phyloP scores from a whole-genome alignment of 2,797 vertebrate genomes.

The Sebastiscus albofasciatus region DNA sequence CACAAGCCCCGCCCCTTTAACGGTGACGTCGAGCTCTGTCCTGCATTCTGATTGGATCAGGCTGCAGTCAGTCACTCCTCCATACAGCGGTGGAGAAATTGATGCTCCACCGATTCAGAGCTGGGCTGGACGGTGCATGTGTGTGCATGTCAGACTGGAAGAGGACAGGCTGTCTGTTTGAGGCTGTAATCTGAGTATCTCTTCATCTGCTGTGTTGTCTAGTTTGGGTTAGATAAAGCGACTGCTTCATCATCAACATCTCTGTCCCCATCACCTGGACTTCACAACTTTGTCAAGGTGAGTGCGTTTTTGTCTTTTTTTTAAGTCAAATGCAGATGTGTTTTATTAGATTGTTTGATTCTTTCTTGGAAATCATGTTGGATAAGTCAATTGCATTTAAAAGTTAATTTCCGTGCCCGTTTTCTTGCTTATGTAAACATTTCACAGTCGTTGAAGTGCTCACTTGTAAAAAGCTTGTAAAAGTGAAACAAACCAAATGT shows the following conservation, averaged over 20 bases:
- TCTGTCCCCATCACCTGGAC: slow-evolving; percentile 20
- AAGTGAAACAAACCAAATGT: background rate
- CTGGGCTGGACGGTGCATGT: slow-evolving; percentile 26
- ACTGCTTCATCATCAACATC: background rate
- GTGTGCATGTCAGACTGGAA: slow-evolving; percentile 25
- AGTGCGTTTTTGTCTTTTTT: slow-evolving; percentile 35
- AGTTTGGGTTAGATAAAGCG: background rate
- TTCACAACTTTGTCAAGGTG: slow-evolving; percentile 61
- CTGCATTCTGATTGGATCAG: slow-evolving; percentile 51
- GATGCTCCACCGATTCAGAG: slow-evolving; percentile 32
- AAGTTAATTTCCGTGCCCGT: background rate
- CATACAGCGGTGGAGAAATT: slow-evolving; percentile 34
- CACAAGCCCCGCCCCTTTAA: slow-evolving; percentile 26
- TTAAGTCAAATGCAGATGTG: background rate
- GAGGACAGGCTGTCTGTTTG: background rate
- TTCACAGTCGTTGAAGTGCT: background rate
- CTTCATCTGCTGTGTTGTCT: background rate
- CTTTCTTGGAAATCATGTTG: background rate
- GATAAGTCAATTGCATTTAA: background rate
- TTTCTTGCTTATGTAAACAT: background rate
- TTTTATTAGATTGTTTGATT: background rate
- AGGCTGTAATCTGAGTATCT: background rate
- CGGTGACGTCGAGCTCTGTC: background rate
- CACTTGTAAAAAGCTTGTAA: background rate
- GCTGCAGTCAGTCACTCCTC: slow-evolving; percentile 28